These are phyloP conservation scores for Adoxophyes honmai DNA, from an alignment of 1,140 invertebrate species.

Conservation along the genomic window DNA sequence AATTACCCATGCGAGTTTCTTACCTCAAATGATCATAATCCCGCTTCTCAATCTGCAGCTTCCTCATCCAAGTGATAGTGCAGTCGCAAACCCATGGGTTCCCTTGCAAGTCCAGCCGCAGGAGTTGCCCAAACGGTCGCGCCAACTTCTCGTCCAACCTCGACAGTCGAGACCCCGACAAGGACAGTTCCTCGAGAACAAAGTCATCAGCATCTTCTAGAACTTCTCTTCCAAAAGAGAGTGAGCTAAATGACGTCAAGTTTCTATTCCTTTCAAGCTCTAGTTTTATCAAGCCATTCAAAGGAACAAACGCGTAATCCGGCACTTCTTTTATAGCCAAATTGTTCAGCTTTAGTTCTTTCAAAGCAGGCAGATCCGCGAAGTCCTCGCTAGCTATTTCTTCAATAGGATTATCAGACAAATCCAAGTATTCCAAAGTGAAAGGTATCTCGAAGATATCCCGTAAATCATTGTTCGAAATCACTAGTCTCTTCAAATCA, in stretches of 20 bases:
- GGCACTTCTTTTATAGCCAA: slow-evolving; percentile 53
- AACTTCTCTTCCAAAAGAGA: slow-evolving; percentile 58
- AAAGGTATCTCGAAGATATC: slow-evolving; percentile 62
- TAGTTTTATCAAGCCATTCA: slow-evolving; percentile 48
- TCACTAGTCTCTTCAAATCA: slow-evolving; percentile 48
- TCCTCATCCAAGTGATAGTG: slow-evolving; percentile 57
- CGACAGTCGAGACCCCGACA: slow-evolving; percentile 54
- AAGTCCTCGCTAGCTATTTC: slow-evolving; percentile 58
- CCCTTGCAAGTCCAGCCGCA: slow-evolving; percentile 58
- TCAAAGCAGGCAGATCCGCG: slow-evolving; percentile 47
- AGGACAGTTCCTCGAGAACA: slow-evolving; percentile 47
- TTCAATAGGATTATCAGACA: slow-evolving; percentile 63
- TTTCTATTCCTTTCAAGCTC: slow-evolving; percentile 63
- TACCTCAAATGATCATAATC: slow-evolving; percentile 64
- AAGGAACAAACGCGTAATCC: slow-evolving; percentile 44
- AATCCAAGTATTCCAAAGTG: slow-evolving; percentile 64
- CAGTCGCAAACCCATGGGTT: slow-evolving; percentile 71
- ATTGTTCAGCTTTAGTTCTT: slow-evolving; percentile 62
- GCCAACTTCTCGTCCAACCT: slow-evolving; percentile 44
- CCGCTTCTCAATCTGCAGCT: slow-evolving; percentile 48
- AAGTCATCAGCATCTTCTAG: slow-evolving; percentile 61
- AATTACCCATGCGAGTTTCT: too few species aligned
- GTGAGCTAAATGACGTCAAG: slow-evolving; percentile 49
- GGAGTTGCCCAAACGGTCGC: slow-evolving; percentile 50
- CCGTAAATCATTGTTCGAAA: slow-evolving; percentile 58